Percentiles rank a stretch among this genome's conserved stretches.
phyloP scores from a whole-genome alignment of 2,113 vertebrate species.

The Picathartes gymnocephalus region DNA sequence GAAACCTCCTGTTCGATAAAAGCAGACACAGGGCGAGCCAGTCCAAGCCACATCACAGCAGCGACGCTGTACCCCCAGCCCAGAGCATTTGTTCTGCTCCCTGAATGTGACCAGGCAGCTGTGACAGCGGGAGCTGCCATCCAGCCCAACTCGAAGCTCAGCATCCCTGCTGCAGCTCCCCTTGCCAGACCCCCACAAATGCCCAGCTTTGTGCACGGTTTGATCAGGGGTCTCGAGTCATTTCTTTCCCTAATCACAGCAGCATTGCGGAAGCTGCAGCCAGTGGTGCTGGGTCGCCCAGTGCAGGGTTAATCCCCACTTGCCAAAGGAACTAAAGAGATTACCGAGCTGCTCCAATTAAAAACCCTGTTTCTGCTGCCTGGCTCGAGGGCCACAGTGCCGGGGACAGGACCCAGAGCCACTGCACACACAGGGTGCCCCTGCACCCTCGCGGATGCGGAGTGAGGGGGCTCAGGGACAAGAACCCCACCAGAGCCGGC shows the following conservation, averaged over 20 bases:
- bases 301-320: not conserved
- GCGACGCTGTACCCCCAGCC: not conserved
- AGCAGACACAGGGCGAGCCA: not conserved
- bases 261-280: not conserved
- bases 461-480: fast-evolving
- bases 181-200: not conserved
- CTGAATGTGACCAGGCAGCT: not conserved
- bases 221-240: not conserved
- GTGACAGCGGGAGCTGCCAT: not conserved
- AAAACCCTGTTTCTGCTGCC: not conserved
- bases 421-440: fast-evolving
- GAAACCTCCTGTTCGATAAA: not conserved
- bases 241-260: not conserved
- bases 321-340: not conserved
- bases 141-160: not conserved
- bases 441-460: fast-evolving
- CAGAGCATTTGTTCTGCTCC: fast-evolving
- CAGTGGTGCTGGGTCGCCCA: not conserved
- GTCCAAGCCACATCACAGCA: not conserved
- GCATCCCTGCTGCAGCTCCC: not conserved
- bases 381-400: fast-evolving
- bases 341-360: not conserved
- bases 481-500: fast-evolving
- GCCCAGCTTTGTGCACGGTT: fast-evolving
- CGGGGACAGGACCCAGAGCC: not conserved